Conservation (phyloP, 2,888 invertebrate genomes). For the Byasa hedistus region DNA sequence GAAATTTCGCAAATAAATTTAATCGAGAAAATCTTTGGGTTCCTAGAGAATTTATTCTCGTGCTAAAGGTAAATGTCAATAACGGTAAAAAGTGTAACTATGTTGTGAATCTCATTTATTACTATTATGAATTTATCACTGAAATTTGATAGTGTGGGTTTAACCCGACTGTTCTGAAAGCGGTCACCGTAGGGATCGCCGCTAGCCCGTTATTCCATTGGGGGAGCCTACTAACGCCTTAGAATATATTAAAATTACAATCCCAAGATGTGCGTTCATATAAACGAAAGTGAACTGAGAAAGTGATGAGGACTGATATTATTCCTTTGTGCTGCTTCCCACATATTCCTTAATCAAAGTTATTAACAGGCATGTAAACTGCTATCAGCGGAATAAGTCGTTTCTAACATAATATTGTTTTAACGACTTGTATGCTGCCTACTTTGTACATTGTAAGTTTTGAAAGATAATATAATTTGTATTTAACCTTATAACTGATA, state of each 20-base stretch:
- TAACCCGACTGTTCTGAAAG: slow-evolving; percentile 12
- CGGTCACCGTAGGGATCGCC: slow-evolving; percentile 49
- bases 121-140: slow-evolving; percentile 7
- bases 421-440: slow-evolving; percentile 29
- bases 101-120: background rate
- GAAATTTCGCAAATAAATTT: too few species aligned
- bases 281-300: slow-evolving; percentile 52
- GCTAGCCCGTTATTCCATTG: slow-evolving; percentile 55
- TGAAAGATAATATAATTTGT: background rate
- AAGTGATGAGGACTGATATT: slow-evolving; percentile 69
- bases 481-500: background rate
- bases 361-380: slow-evolving; percentile 57
- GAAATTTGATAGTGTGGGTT: slow-evolving; percentile 14
- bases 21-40: too few species aligned
- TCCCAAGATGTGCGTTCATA: slow-evolving; percentile 55
- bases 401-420: slow-evolving; percentile 34
- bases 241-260: slow-evolving; percentile 77
- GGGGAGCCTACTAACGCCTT: slow-evolving; percentile 58
- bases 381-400: slow-evolving; percentile 38
- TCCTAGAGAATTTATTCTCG: background rate
- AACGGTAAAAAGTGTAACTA: background rate
- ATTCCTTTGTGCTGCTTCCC: slow-evolving; percentile 68
- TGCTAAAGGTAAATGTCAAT: background rate
- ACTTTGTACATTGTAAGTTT: background rate
- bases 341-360: slow-evolving; percentile 70